Base-by-base conservation (phyloP, 64 coral and sea anemone species). In the Stichodactyla mertensii region DNA sequence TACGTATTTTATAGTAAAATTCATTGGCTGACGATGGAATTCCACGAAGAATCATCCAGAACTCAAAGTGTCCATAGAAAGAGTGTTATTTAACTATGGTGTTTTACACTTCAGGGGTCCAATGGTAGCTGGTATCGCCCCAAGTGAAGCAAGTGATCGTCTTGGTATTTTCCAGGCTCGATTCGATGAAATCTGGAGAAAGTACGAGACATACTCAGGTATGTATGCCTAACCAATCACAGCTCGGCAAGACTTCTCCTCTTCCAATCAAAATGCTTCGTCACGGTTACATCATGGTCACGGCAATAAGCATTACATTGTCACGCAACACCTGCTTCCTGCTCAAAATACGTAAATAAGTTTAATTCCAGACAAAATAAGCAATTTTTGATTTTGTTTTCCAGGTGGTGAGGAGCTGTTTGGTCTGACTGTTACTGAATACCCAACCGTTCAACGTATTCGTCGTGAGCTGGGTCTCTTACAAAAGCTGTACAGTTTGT, bases 121-220 rank as follows among this genome's bases (percentile, higher is more conserved):
- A 19, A 99, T 99, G 97, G 93, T 99, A 82, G 27, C 91, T 31
- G 97, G 97, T 20, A 99, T 94, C 51, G 58, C 97, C 52, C 97
- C 97, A 57, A 79, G 93, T 45, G 97, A 99, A 80, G 97, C 97
- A 3, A 99, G 97, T 88, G 97, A 99, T 84, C 93, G 97, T 7
- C 74, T 99, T 12, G 87, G 90, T 5, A 99, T 99, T 77, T 99
- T 95, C 95, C 97, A 99, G 71, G 97, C 97, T n/a, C 88, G 93
- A 20, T 99, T 99, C 88, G 97, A 99, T 67, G 97, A 99, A 61
- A 71, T 99, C 11, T 99, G 97, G 97, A 92, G 97, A 89, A 99
- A 99, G 77, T 99, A 92, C 77, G 92, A 99, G 79, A 99, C 97
- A 6, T 99, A 99, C 78, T 99, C 97, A 67, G 97, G 97, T 98